phyloP scores from a whole-genome alignment of 2,888 invertebrate species.

The Caenorhabditis zanzibari region DNA sequence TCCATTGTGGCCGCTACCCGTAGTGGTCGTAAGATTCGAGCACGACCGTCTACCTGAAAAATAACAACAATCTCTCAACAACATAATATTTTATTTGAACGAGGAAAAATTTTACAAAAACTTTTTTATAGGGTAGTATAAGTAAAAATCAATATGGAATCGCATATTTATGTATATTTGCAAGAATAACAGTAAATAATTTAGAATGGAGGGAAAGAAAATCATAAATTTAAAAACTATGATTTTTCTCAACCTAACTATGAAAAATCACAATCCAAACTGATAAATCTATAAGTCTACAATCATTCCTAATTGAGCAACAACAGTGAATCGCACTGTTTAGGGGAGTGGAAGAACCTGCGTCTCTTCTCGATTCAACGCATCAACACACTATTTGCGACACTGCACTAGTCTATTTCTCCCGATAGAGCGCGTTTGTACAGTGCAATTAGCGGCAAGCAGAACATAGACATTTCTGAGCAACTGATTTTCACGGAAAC shows the following conservation, averaged over 20 bases:
- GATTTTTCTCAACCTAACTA: no score
- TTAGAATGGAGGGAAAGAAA: no score
- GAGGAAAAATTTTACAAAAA: neutral
- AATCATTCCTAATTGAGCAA: neutral
- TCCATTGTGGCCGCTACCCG: conserved; percentile 35
- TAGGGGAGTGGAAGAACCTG: neutral
- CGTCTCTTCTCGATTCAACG: conserved; percentile 15
- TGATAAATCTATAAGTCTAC: no score
- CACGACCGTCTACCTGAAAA: conserved; percentile 59
- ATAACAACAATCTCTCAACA: no score
- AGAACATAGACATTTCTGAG: neutral
- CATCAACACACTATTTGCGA: neutral
- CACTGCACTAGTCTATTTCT: neutral
- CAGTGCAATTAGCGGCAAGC: neutral
- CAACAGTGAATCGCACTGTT: neutral
- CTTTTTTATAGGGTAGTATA: neutral
- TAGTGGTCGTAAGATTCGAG: conserved; percentile 56
- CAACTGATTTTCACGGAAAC: neutral
- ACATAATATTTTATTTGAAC: neutral
- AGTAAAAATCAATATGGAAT: no score
- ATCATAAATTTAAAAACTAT: no score
- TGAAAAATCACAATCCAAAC: no score
- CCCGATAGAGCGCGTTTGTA: conserved; percentile 36
- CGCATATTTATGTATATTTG: no score
- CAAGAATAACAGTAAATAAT: no score